Evolutionary conservation across 2,888 invertebrate genomes (phyloP), one percentile per base, ranked within the genome.

Genomic region (Gari tellinella): DNA sequence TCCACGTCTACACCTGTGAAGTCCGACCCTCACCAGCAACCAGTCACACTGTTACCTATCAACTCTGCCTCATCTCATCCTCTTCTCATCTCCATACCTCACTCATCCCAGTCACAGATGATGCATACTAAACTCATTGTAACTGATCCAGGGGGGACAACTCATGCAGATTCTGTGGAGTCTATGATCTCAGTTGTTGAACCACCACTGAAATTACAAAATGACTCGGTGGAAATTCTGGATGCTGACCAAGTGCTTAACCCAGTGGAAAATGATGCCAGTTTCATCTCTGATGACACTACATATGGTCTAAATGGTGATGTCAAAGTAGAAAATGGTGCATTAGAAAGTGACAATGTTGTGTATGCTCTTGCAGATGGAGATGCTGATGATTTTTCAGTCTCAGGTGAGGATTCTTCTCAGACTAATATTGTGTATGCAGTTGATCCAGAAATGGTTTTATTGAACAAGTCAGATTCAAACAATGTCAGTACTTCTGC

Each of bases 291-390:
- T 17, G 23, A 48, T 48, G 31, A 31, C 10, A 10, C 31, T 10
- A 31, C 31, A 31, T 31, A 31, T 10, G 10, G 31, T 31, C 31
- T 31, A 31, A 31, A 31, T 31, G 31, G 31, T 31, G 31, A 31
- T 31, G 31, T 31, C 31, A 31, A 31, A 31, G 31, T 31, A 31
- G 31, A n/a, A 19, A 55, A 17, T 55, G 53, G 37, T 31, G 21
- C 19, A n/a, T 37, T 19, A 21, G 45, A 38, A 15, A 17, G 46
- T 19, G 46, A 58, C 10, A 61, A 61, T 57, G 49, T 62, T 23
- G 51, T 62, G 26, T 68, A 68, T 43, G 41, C 62, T n/a, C 57
- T 68, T 14, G 48, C 48, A 37, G 62, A 68, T 45, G 68, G 68
- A 14, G 52, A 52, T 52, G 25, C 23, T 10, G 37, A 21, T 10